Conservation (phyloP, 1,140 invertebrate species). For the Drosophila bocki region DNA sequence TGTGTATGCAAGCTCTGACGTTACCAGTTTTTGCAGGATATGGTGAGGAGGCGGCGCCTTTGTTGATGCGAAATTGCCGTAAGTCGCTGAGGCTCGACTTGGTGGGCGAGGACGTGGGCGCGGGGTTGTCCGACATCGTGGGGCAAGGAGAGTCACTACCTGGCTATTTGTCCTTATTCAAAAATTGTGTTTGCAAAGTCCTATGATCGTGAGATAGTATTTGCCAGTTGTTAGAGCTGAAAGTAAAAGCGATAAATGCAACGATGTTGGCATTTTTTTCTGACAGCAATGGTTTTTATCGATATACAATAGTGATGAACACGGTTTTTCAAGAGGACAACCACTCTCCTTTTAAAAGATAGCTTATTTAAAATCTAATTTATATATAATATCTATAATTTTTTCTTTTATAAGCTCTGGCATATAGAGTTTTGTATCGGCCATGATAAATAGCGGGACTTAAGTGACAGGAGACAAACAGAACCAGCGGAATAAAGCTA, state of each 20-base stretch:
- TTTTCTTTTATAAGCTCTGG: no score
- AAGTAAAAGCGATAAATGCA: neutral
- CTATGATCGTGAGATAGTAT: slow-evolving; percentile 31
- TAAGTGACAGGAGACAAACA: no score
- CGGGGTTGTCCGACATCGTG: slow-evolving; percentile 68
- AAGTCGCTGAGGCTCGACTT: slow-evolving; percentile 77
- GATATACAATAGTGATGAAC: neutral
- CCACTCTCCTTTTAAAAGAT: no score
- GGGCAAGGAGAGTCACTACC: slow-evolving; percentile 31
- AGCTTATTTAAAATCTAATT: no score
- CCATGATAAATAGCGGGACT: no score
- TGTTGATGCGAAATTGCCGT: slow-evolving; percentile 83
- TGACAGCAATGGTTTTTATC: neutral
- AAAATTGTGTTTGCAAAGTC: slow-evolving; percentile 42
- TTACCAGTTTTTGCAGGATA: slow-evolving; percentile 68
- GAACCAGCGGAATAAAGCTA: neutral
- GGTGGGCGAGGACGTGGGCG: slow-evolving; percentile 52
- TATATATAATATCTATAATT: no score
- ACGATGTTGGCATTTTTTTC: neutral
- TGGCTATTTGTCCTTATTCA: slow-evolving; percentile 55
- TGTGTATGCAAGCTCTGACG: slow-evolving; percentile 4
- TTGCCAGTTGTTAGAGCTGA: slow-evolving; percentile 19
- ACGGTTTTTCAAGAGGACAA: no score
- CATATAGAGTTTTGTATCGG: neutral
- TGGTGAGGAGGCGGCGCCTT: slow-evolving; percentile 46